Evolutionary conservation across 2,888 invertebrate genomes (phyloP).

Genomic region (Zeuzera pyrina): DNA sequence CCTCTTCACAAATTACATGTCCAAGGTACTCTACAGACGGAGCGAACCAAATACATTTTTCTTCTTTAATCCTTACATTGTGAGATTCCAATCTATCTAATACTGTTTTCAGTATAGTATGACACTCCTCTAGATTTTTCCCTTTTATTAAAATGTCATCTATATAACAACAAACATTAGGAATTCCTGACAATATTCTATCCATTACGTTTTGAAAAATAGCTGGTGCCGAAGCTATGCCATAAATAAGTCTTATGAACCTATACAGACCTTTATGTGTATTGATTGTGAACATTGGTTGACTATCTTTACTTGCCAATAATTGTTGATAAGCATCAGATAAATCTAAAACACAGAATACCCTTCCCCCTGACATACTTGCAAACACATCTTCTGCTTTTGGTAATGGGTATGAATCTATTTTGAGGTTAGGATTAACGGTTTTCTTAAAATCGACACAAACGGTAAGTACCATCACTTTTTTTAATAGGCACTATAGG

Average conservation of each 20-base stretch:
- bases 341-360: constrained; percentile 2
- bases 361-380: neutral
- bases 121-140: too few relatives aligned
- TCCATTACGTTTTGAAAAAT: constrained; percentile 8
- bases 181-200: constrained; percentile 4
- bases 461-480: constrained; percentile 4
- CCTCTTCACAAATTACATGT: too few relatives aligned
- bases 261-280: constrained; percentile 6
- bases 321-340: constrained; percentile 4
- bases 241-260: constrained; percentile 6
- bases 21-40: too few relatives aligned
- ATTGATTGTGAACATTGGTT: constrained; percentile 2
- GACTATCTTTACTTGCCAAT: neutral
- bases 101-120: too few relatives aligned
- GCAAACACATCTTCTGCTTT: constrained; percentile 7
- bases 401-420: constrained; percentile 6
- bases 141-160: too few relatives aligned
- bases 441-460: constrained; percentile 8
- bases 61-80: too few relatives aligned
- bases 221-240: constrained; percentile 5
- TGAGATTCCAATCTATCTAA: too few relatives aligned
- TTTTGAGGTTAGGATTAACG: constrained; percentile 7
- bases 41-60: too few relatives aligned
- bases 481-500: constrained; percentile 7
- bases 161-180: constrained; percentile 1